A percentile compares a stretch with the other conserved stretches of the same genome.
Evolutionary conservation across 2,888 invertebrate species (phyloP).

Genomic region (Limnephilus auricula): DNA sequence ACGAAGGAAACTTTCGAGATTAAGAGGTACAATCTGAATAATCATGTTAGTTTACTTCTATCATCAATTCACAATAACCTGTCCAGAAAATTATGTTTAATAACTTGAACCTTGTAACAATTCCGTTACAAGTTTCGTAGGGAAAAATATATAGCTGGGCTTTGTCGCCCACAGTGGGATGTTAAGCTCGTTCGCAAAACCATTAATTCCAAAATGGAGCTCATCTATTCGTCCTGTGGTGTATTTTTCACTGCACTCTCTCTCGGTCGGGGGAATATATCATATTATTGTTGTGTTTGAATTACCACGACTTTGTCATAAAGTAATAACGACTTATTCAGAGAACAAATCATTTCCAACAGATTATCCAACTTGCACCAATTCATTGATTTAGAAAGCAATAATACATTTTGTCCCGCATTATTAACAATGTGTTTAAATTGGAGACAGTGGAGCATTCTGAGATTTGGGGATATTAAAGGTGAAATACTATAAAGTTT

Average conservation of each 20-base stretch:
- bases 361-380: neutral
- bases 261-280: conserved; percentile 1
- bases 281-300: conserved; percentile 2
- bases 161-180: conserved; percentile 64
- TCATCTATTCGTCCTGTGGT: conserved; percentile 62
- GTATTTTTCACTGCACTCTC: conserved; percentile 48
- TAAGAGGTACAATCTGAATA: neutral
- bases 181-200: conserved; percentile 61
- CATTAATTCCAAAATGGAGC: conserved; percentile 63
- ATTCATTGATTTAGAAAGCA: neutral
- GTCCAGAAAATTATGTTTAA: conserved; percentile 23
- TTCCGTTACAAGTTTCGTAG: conserved; percentile 55
- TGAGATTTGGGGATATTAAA: no score
- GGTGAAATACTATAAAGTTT: neutral
- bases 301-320: neutral
- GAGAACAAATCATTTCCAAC: neutral
- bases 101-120: conserved; percentile 36
- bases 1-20: neutral
- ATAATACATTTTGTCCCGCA: neutral
- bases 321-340: neutral
- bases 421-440: neutral
- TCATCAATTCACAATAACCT: conserved; percentile 39
- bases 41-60: conserved; percentile 16
- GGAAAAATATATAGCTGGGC: conserved; percentile 63
- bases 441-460: neutral